phyloP scores from a whole-genome alignment of 1,140 invertebrate genomes.

The Elymnias hypermnestra region DNA sequence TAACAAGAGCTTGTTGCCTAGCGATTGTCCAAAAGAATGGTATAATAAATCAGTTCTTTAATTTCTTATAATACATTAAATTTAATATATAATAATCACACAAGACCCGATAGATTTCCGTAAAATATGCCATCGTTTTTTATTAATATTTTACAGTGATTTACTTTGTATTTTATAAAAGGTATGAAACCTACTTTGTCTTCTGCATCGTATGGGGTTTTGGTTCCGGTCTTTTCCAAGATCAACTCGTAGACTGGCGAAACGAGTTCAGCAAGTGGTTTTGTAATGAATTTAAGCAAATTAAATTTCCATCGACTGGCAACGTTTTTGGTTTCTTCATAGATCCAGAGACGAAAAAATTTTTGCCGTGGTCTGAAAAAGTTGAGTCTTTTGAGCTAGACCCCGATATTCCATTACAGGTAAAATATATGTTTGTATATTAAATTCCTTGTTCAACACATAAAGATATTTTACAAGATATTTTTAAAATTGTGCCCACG shows the following conservation, averaged over 20 bases:
- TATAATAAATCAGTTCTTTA: slow-evolving; percentile 34
- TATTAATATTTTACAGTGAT: too few species aligned
- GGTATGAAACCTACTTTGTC: slow-evolving; percentile 95
- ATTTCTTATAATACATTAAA: too few species aligned
- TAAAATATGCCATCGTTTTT: too few species aligned
- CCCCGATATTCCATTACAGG: slow-evolving; percentile 90
- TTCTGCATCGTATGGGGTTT: slow-evolving; percentile 96
- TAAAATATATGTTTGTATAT: too few species aligned
- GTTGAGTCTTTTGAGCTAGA: slow-evolving; percentile 88
- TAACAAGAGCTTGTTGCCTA: slow-evolving; percentile 86
- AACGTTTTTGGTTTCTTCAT: slow-evolving; percentile 96
- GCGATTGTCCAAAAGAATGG: slow-evolving; percentile 93
- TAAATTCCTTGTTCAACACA: too few species aligned
- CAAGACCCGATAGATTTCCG: too few species aligned
- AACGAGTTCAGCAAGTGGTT: slow-evolving; percentile 95
- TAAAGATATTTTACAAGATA: too few species aligned
- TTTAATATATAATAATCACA: too few species aligned
- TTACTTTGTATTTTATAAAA: neutral
- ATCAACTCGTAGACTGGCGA: slow-evolving; percentile 91
- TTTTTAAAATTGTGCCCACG: too few species aligned
- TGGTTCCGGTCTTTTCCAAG: slow-evolving; percentile 92
- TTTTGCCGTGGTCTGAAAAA: slow-evolving; percentile 90
- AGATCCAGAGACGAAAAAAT: slow-evolving; percentile 89
- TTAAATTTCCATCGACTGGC: slow-evolving; percentile 89
- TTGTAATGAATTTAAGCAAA: slow-evolving; percentile 89